A percentile compares a stretch with the other conserved stretches of the same genome.
Evolutionary conservation across 1,140 invertebrate genomes (phyloP).

Genomic region (Temnothorax nylanderi): DNA sequence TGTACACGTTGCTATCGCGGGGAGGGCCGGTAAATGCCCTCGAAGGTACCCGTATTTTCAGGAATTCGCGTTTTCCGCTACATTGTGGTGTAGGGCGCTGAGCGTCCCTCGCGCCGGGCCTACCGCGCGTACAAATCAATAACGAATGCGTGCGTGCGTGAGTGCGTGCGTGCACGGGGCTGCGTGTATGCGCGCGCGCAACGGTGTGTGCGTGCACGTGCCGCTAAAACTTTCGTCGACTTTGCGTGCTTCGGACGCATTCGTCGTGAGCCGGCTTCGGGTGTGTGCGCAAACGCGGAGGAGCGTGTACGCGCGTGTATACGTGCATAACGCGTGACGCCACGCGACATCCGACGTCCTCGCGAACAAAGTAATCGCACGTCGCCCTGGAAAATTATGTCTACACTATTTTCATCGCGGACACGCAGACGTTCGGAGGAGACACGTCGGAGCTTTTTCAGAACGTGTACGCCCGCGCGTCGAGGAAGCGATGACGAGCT

Average conservation of each 20-base stretch:
- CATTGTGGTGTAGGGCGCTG: slow-evolving; percentile 47
- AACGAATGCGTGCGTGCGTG: slow-evolving; percentile 73
- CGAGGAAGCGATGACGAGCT: slow-evolving; percentile 26
- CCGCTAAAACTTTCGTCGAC: slow-evolving; percentile 68
- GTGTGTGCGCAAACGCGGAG: background rate
- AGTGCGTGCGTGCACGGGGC: slow-evolving; percentile 46
- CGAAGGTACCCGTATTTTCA: background rate
- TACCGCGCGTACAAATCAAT: slow-evolving; percentile 73
- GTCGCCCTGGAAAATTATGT: slow-evolving; percentile 42
- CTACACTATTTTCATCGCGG: slow-evolving; percentile 40
- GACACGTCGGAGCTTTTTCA: slow-evolving; percentile 19
- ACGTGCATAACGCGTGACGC: slow-evolving; percentile 15
- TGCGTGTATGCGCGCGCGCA: background rate
- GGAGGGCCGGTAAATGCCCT: background rate
- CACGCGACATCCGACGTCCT: slow-evolving; percentile 36
- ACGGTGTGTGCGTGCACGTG: slow-evolving; percentile 78
- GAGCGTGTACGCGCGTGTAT: slow-evolving; percentile 39
- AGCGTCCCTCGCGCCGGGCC: slow-evolving; percentile 59
- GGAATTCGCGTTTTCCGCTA: background rate
- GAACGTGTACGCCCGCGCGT: background rate
- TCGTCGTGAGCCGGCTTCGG: slow-evolving; percentile 30
- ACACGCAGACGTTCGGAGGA: slow-evolving; percentile 15
- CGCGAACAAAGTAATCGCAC: slow-evolving; percentile 27
- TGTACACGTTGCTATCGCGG: background rate
- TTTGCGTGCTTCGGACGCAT: slow-evolving; percentile 63